These are phyloP conservation scores for Gari tellinella DNA, from an alignment of 2,888 invertebrate species.

Conservation along the genomic window DNA sequence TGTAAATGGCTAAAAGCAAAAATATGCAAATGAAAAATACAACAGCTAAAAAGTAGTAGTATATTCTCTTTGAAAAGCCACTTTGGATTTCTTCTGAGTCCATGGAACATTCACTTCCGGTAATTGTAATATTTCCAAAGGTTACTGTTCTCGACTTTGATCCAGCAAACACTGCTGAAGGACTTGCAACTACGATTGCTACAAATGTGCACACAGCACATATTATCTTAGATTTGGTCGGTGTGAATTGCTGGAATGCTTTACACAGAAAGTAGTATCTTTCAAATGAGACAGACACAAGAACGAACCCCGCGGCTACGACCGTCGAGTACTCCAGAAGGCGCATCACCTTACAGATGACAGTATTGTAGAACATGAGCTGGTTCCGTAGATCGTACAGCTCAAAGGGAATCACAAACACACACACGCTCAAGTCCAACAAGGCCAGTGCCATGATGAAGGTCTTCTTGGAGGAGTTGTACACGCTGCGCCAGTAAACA, in stretches of 20 bases:
- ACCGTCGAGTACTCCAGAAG: conserved; percentile 57
- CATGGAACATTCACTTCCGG: conserved; percentile 63
- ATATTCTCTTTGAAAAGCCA: conserved; percentile 25
- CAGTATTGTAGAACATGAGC: conserved; percentile 40
- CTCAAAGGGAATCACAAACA: conserved; percentile 66
- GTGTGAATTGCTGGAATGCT: conserved; percentile 49
- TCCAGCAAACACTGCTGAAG: conserved; percentile 57
- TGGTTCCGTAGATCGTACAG: conserved; percentile 64
- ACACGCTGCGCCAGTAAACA: conserved; percentile 57
- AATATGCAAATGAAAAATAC: conserved; percentile 48
- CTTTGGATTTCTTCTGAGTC: conserved; percentile 18
- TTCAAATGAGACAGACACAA: conserved; percentile 67
- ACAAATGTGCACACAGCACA: conserved; percentile 50
- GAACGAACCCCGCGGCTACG: conserved; percentile 62
- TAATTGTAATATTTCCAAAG: conserved; percentile 24
- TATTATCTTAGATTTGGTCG: conserved; percentile 58
- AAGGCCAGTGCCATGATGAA: conserved; percentile 63
- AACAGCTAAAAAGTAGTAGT: conserved; percentile 41
- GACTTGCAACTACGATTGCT: conserved; percentile 42
- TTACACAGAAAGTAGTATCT: conserved; percentile 65
- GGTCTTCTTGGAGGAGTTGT: conserved; percentile 55
- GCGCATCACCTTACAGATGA: conserved; percentile 58
- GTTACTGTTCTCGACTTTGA: conserved; percentile 25
- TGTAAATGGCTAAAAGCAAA: conserved; percentile 42
- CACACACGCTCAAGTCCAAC: conserved; percentile 61